A percentile compares a stretch with the other conserved stretches of the same genome.
Evolutionary conservation across 2,113 vertebrate species (phyloP).

Genomic region (Narcine bancroftii): DNA sequence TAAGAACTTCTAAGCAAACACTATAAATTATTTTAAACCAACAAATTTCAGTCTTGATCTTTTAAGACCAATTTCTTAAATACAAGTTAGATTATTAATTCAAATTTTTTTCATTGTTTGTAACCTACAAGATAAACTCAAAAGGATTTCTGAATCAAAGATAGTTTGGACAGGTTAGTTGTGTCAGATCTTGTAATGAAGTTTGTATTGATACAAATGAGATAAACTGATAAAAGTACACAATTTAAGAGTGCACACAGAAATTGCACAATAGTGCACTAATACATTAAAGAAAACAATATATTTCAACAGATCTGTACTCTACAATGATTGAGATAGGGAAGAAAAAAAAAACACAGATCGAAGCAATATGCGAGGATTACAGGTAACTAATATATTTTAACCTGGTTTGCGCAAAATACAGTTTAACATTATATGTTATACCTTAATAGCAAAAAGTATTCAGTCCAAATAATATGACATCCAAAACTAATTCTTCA

Average conservation of each 20-base stretch:
- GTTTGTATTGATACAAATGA: not conserved
- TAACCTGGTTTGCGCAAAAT: not conserved
- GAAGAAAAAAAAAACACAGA: not conserved
- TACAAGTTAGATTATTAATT: not conserved
- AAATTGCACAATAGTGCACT: not conserved
- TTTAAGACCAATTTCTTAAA: not conserved
- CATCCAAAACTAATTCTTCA: conserved; percentile 8
- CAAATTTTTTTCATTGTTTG: not conserved
- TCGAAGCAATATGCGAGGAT: conserved; percentile 13
- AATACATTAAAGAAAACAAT: not conserved
- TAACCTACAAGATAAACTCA: not conserved
- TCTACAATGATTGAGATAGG: not conserved
- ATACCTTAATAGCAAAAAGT: conserved; percentile 18
- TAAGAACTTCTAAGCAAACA: not conserved
- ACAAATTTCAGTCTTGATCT: not conserved
- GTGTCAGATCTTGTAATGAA: not conserved
- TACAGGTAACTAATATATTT: not conserved
- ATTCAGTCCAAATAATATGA: conserved; percentile 13
- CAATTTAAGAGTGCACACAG: not conserved
- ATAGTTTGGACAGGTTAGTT: not conserved
- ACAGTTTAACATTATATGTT: conserved; percentile 6
- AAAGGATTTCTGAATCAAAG: not conserved
- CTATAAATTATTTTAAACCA: not conserved
- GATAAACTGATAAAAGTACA: conserved; percentile 10
- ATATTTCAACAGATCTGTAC: not conserved